Evolutionary conservation across 2,797 vertebrate genomes (phyloP), one percentile per base, ranked within the genome.

Genomic region (Kryptopterus vitreolus): DNA sequence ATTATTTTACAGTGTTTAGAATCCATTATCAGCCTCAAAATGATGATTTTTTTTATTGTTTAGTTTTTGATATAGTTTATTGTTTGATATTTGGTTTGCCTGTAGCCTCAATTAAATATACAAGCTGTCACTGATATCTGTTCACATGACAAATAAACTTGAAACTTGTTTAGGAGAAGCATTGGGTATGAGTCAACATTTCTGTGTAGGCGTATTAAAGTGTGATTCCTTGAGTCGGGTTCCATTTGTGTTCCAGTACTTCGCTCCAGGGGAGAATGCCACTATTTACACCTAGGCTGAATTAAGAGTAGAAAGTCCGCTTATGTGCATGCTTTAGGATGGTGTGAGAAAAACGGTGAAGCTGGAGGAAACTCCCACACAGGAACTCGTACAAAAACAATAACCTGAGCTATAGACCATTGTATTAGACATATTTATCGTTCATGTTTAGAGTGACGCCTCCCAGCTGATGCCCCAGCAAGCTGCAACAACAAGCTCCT

Each of bases 171-270:
- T 7, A 35, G 33, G 10, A 24, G 20, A 4, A 15, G 53, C 4
- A 15, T 43, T 43, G 38, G 8, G 38, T 55, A 68, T 81, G 38
- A 75, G 75, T 4, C 68, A 12, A 53, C 18, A 70, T 29, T 52
- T 24, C n/a, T 10, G 18, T 33, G 24, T 62, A 8, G 15, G 26
- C 4, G 26, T 62, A 29, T 16, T 16, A 62, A 31, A 13, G 20
- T 1, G 35, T 33, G 33, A 35, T 48, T 16, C 65, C 13, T 68
- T 43, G 15, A 48, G 3, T 29, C 46, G 7, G 38, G 5, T 70
- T 9, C 15, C 48, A 68, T 31, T 70, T 70, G 4, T 52, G 26
- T 50, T 1, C 13, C 43, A 70, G 13, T 46, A 15, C 10, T 68
- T 68, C 38, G 46, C n/a, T 12, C n/a, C 38, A 9, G n/a, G 26